Evolutionary conservation across 2,113 vertebrate genomes (phyloP).

Genomic region (Hippocampus zosterae): DNA sequence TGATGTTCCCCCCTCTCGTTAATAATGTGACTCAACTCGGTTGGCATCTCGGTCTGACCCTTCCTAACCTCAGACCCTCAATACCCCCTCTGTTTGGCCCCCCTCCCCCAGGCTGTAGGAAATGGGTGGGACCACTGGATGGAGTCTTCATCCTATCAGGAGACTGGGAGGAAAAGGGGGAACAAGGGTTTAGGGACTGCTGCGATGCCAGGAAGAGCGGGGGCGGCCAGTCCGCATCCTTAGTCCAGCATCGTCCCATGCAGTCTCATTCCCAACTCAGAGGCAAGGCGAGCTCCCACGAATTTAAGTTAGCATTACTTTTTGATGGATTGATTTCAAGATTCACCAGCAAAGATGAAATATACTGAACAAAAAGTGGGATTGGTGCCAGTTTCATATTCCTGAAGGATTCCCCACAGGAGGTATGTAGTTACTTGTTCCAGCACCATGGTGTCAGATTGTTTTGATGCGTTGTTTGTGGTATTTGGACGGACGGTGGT

Average conservation of each 20-base stretch:
- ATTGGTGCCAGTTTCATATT: conserved; percentile 11
- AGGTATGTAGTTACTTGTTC: conserved; percentile 46
- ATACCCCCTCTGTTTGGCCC: conserved; percentile 65
- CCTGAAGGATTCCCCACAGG: conserved; percentile 17
- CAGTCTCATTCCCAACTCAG: conserved; percentile 59
- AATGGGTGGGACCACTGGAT: conserved; percentile 31
- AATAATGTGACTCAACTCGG: conserved; percentile 58
- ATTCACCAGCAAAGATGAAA: conserved; percentile 27
- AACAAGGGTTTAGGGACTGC: conserved; percentile 46
- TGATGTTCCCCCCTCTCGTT: background rate
- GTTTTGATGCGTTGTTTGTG: conserved; percentile 4
- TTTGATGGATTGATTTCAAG: background rate
- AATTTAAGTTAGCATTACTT: conserved; percentile 7
- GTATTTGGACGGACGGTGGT: background rate
- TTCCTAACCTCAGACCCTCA: conserved; percentile 37
- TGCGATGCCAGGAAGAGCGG: conserved; percentile 40
- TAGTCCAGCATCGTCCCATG: conserved; percentile 55
- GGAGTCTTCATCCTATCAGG: conserved; percentile 58
- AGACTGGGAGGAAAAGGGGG: conserved; percentile 30
- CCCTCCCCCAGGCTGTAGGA: conserved; percentile 25
- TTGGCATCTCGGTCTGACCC: conserved; percentile 57
- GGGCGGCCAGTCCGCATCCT: conserved; percentile 42
- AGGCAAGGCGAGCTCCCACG: conserved; percentile 26
- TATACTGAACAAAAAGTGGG: conserved; percentile 26
- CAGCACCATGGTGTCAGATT: background rate